Base-by-base conservation (phyloP, 2,113 vertebrate genomes). In the Dicentrarchus labrax region DNA sequence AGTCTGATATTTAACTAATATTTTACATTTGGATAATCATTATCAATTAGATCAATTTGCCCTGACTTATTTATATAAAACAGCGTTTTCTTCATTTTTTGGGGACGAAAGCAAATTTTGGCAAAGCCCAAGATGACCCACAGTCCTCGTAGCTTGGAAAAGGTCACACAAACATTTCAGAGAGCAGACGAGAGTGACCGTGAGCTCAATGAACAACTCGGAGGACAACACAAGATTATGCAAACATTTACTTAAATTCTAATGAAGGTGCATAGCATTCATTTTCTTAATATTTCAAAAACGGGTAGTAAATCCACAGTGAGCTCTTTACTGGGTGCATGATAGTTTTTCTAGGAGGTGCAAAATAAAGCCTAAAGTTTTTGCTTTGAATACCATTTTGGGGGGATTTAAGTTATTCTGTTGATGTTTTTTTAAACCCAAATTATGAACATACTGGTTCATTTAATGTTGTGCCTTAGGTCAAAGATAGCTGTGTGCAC, bases 91-190 rank as follows among this genome's bases (percentile, higher is more conserved):
- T 82, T 61, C 41, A 11, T 0, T 77, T 76, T 73, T 80, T 4
- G 39, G 43, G n/a, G n/a, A 48, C 36, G 36, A 70, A 38, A 66
- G 62, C 30, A 60, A 56, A 69, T 12, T 76, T 78, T 78, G 76
- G 79, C 64, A 75, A 62, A 72, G 50, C 11, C 53, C 16, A 2
- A 65, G 54, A 69, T 48, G 47, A 61, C 71, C 71, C 69, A 69
- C 74, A 70, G 69, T 86, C 80, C 39, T 64, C 13, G 39, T 36
- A 38, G 85, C 62, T 78, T 56, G 39, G 65, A 85, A 76, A 71
- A 84, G 66, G 60, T 87, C 69, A 78, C 81, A 65, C 45, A 59
- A 56, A 50, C 56, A 66, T 71, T 78, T 22, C 5, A 30, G 66
- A 83, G 54, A 48, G 36, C 70, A 72, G 19, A 74, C 39, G 65